Evolutionary conservation across 1,140 invertebrate genomes (phyloP).

Genomic region (Drosophila nasuta): DNA sequence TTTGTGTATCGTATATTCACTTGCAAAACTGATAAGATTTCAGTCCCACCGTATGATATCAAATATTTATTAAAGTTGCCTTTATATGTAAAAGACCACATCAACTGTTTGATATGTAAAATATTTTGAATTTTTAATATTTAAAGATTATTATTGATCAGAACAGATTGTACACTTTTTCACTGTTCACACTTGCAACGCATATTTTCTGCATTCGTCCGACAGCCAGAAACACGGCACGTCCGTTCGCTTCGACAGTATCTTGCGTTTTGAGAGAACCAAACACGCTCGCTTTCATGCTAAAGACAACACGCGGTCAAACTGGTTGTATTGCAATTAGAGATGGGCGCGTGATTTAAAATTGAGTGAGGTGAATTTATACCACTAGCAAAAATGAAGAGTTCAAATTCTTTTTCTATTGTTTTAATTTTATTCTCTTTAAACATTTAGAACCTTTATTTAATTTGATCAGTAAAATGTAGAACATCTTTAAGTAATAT

Average conservation of each 20-base stretch:
- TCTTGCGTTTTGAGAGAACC: constrained; percentile 53
- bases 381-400: no score
- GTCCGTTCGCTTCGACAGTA: constrained; percentile 58
- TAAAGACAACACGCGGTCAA: constrained; percentile 75
- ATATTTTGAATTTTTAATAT: constrained; percentile 4
- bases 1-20: constrained; percentile 29
- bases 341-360: constrained; percentile 24
- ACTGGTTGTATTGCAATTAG: constrained; percentile 50
- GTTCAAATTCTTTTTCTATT: no score
- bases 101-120: constrained; percentile 9
- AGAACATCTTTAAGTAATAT: no score
- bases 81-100: constrained; percentile 3
- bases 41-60: constrained; percentile 31
- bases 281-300: constrained; percentile 61
- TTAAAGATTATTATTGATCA: constrained; percentile 10
- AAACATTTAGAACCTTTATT: no score
- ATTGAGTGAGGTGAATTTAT: neutral
- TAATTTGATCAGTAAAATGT: no score
- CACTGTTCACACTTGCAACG: constrained; percentile 28
- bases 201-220: constrained; percentile 39
- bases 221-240: constrained; percentile 41
- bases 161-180: constrained; percentile 20
- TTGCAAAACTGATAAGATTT: constrained; percentile 42
- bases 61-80: constrained; percentile 10
- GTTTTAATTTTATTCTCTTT: no score